Evolutionary conservation across 1,140 invertebrate genomes (phyloP).

Genomic region (Campoletis sonorensis): DNA sequence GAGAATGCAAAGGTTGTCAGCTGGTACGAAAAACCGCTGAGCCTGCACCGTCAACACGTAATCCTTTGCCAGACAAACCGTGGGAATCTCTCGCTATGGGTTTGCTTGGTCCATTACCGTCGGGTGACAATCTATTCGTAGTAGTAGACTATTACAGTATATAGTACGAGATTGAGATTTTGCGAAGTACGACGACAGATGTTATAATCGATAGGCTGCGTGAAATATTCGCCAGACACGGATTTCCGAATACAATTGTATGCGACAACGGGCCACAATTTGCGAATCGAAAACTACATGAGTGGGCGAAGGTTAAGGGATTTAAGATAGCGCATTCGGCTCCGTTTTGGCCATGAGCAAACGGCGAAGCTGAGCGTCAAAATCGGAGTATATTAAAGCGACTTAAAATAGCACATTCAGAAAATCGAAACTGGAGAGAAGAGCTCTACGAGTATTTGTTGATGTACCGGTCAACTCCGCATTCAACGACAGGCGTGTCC

Average conservation of each 20-base stretch:
- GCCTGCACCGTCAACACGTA: constrained; percentile 64
- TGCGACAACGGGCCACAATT: constrained; percentile 20
- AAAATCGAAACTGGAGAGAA: constrained; percentile 52
- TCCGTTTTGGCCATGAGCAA: constrained; percentile 54
- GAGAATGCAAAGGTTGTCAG: constrained; percentile 69
- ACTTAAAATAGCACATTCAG: constrained; percentile 49
- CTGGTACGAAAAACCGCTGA: constrained; percentile 64
- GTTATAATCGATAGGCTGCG: neutral
- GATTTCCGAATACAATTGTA: neutral
- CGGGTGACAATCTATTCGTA: constrained; percentile 43
- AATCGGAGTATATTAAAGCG: constrained; percentile 63
- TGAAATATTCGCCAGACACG: constrained; percentile 11
- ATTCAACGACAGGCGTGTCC: constrained; percentile 63
- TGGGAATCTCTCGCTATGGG: constrained; percentile 27
- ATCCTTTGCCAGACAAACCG: neutral
- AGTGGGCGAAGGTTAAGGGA: neutral
- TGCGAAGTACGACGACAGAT: constrained; percentile 30
- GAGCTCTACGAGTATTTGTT: constrained; percentile 58
- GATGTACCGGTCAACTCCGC: constrained; percentile 66
- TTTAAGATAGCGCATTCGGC: constrained; percentile 45
- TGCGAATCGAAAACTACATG: neutral
- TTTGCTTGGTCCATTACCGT: constrained; percentile 44
- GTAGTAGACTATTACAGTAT: constrained; percentile 60
- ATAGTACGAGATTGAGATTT: constrained; percentile 52
- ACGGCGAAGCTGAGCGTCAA: constrained; percentile 64